Evolutionary conservation across 2,888 invertebrate genomes (phyloP).

Genomic region (Macrophya alboannulata): DNA sequence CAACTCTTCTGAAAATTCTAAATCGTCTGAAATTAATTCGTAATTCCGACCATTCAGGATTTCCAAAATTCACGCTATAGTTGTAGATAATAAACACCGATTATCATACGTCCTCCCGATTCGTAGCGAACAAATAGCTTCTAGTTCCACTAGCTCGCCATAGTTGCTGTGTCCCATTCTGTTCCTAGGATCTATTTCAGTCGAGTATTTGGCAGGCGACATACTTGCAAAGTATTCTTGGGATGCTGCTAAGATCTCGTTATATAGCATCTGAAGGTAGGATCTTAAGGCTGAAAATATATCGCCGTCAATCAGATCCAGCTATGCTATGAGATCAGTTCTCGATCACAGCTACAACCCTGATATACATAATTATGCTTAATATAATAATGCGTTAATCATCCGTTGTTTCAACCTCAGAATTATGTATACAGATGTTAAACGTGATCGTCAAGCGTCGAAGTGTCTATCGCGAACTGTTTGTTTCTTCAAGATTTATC

Average conservation of each 20-base stretch:
- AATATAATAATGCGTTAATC: background rate
- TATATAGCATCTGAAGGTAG: slow-evolving; percentile 27
- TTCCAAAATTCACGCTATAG: no score
- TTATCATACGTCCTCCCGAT: background rate
- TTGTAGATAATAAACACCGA: background rate
- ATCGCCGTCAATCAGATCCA: slow-evolving; percentile 14
- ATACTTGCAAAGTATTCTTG: slow-evolving; percentile 72
- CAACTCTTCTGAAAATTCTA: no score
- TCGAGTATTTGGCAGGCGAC: slow-evolving; percentile 73
- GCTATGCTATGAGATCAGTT: background rate
- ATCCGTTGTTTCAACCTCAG: background rate
- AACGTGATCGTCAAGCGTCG: background rate
- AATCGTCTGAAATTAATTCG: no score
- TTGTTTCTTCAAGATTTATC: background rate
- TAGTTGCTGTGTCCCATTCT: slow-evolving; percentile 42
- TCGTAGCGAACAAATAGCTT: slow-evolving; percentile 8
- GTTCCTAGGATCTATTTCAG: slow-evolving; percentile 69
- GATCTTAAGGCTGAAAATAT: background rate
- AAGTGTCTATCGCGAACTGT: slow-evolving; percentile 18
- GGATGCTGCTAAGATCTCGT: slow-evolving; percentile 72
- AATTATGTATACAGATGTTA: background rate
- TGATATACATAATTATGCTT: background rate
- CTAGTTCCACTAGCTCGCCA: slow-evolving; percentile 19
- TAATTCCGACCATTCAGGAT: no score
- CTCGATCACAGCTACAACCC: background rate